A percentile compares a stretch with the other conserved stretches of the same genome.
Evolutionary conservation across 2,888 invertebrate species (phyloP).

Genomic region (Marasmarcha lunaedactyla): DNA sequence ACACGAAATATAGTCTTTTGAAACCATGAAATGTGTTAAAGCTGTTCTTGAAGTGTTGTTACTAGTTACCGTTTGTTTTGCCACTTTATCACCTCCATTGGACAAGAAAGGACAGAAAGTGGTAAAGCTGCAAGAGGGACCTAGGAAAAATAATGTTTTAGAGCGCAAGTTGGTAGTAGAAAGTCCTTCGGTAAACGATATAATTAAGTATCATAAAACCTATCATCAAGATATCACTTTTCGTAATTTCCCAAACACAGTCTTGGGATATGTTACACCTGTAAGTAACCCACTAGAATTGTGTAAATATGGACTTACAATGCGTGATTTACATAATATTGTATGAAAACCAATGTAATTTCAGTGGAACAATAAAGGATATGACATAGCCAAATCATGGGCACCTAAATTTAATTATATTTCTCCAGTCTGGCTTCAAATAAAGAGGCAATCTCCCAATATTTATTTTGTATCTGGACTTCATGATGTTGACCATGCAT

Average conservation of each 20-base stretch:
- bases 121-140: constrained; percentile 66
- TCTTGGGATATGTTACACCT: constrained; percentile 92
- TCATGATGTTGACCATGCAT: constrained; percentile 88
- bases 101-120: constrained; percentile 57
- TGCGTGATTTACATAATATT: constrained; percentile 1
- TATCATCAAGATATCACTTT: constrained; percentile 78
- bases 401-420: constrained; percentile 89
- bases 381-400: constrained; percentile 91
- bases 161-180: constrained; percentile 78
- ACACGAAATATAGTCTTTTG: too few species aligned
- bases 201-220: constrained; percentile 79
- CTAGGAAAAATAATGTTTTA: constrained; percentile 74
- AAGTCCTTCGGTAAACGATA: constrained; percentile 77
- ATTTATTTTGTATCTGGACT: constrained; percentile 77
- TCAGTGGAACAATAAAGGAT: constrained; percentile 96
- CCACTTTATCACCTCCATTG: constrained; percentile 56
- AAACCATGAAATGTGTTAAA: constrained; percentile 41
- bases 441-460: constrained; percentile 73
- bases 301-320: constrained; percentile 4
- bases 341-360: constrained; percentile 25
- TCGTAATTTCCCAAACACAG: constrained; percentile 78
- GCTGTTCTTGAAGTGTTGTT: constrained; percentile 38
- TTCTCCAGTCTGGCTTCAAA: constrained; percentile 95
- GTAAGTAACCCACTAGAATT: constrained; percentile 50
- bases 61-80: constrained; percentile 44